These are phyloP conservation scores for Pristis pectinata DNA, from an alignment of 2,797 vertebrate species.

Conservation along the genomic window DNA sequence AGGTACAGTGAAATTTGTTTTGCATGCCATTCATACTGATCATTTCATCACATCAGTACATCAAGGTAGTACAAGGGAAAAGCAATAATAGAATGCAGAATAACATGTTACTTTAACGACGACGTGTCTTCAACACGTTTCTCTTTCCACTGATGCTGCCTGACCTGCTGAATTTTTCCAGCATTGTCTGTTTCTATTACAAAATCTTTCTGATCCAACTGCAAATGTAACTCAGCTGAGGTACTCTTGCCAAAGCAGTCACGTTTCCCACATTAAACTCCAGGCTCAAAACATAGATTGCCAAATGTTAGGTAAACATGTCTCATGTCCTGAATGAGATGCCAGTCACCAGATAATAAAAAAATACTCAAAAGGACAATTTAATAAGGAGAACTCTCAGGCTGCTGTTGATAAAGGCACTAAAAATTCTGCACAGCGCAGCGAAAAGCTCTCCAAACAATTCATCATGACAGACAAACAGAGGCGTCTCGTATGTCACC, in stretches of 20 bases:
- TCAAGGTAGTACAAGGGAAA: too few species aligned
- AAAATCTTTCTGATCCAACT: too few species aligned
- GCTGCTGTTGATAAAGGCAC: neutral
- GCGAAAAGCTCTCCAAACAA: neutral
- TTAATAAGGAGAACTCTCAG: neutral
- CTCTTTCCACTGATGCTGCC: too few species aligned
- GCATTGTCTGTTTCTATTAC: too few species aligned
- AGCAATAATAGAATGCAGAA: too few species aligned
- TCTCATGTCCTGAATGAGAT: neutral
- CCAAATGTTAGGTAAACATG: neutral
- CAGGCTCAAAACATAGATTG: neutral
- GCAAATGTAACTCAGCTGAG: too few species aligned
- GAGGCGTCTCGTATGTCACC: neutral
- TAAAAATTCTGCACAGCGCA: neutral
- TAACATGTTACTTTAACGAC: too few species aligned
- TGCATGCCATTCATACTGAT: too few species aligned
- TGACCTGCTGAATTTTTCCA: too few species aligned
- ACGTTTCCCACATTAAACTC: neutral
- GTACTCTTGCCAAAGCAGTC: neutral
- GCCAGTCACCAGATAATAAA: neutral
- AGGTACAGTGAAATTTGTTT: too few species aligned
- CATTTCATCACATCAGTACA: too few species aligned
- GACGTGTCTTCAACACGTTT: too few species aligned
- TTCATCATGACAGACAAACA: conserved; percentile 15
- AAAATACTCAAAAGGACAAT: neutral